Evolutionary conservation across 2,888 invertebrate species (phyloP), one percentile per base, ranked within the genome.

Genomic region (Lacanobia wlatinum): DNA sequence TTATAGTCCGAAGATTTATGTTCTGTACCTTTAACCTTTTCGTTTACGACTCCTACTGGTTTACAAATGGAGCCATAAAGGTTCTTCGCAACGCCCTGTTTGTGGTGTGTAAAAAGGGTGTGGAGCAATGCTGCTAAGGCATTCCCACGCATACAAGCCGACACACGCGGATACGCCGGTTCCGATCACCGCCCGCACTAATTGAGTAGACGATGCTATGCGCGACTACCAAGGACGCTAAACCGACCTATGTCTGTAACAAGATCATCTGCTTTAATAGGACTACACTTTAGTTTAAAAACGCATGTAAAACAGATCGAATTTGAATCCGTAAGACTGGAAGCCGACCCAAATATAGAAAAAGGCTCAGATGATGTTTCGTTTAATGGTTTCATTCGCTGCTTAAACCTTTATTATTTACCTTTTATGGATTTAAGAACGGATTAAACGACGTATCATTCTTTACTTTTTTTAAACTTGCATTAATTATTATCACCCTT

Each of bases 161-260:
- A 84, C 88, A 90, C 91, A 91, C 92, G 89, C 92, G 93, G 93
- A 92, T 92, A 92, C 90, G 90, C 85, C 92, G 91, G 95, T 95
- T 95, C 95, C 94, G 92, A 94, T 93, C 94, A 90, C 93, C 92
- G 94, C 92, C 88, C 91, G 90, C 92, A 87, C 94, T 95, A 95
- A 95, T 95, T 95, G 94, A 91, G 87, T 87, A 90, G 90, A 91
- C 87, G 90, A 90, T 89, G 88, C 84, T 84, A 87, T 76, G 87
- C 87, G 79, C 87, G 84, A 86, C 90, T 72, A 73, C 76, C 92
- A 92, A 93, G 92, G 92, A 89, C 91, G 85, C 85, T 66, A 67
- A 66, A 80, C 78, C 76, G 69, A 80, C 73, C 56, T 63, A 70
- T 67, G 76, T 76, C 58, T 52, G 71, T 63, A 60, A 82, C 72